These are phyloP conservation scores for Alloscopus bannaensis DNA, from an alignment of 2,888 invertebrate genomes.

Conservation along the genomic window DNA sequence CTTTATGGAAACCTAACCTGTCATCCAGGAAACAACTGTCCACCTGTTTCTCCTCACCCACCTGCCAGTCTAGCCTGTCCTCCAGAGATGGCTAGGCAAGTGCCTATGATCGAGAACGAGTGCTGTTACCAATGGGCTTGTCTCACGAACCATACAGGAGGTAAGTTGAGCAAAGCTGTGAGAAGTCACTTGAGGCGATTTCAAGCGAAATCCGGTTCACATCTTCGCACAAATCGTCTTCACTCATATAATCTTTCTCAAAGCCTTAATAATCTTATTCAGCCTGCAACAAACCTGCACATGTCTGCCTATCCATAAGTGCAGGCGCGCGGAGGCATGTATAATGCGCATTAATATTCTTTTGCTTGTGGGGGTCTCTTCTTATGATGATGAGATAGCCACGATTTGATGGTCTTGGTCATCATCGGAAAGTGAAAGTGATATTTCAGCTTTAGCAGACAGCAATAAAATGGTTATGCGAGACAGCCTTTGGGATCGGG, in stretches of 20 bases:
- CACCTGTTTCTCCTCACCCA: slow-evolving; percentile 85
- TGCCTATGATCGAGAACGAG: slow-evolving; percentile 85
- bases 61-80: slow-evolving; percentile 86
- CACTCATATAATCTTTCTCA: too few relatives aligned
- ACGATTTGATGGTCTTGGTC: neutral
- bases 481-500: neutral
- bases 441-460: slow-evolving; percentile 38
- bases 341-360: slow-evolving; percentile 3
- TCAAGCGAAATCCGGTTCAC: slow-evolving; percentile 42
- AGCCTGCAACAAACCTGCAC: too few relatives aligned
- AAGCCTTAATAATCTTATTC: too few relatives aligned
- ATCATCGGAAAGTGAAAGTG: slow-evolving; percentile 44
- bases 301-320: too few relatives aligned
- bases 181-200: slow-evolving; percentile 5
- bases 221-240: too few relatives aligned
- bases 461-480: slow-evolving; percentile 13
- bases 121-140: slow-evolving; percentile 89
- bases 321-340: neutral
- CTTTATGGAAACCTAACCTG: slow-evolving; percentile 92
- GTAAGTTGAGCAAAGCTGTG: too few relatives aligned
- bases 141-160: slow-evolving; percentile 55
- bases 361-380: neutral
- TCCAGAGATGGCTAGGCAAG: slow-evolving; percentile 80
- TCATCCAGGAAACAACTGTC: slow-evolving; percentile 82
- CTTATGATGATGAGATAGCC: neutral